Base-by-base conservation (phyloP, 2,113 vertebrate genomes). In the Alethe diademata region DNA sequence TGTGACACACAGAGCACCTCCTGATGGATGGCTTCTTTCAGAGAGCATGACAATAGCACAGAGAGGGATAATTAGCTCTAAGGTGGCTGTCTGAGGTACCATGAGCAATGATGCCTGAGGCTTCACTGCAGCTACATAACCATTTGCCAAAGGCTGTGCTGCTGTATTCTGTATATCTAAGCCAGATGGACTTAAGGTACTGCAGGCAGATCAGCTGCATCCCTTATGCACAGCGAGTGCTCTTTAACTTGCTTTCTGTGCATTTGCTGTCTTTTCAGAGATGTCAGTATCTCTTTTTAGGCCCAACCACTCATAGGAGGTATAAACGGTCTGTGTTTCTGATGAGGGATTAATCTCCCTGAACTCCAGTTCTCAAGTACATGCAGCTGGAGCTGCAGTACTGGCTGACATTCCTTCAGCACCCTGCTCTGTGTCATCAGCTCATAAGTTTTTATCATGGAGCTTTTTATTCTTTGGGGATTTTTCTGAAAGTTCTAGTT, bases 21-120 rank as follows among this genome's bases (percentile, higher is more conserved):
- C 60, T 92, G 91, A 93, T 51, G 56, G 83, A 94, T 80, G 38
- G 23, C 29, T 88, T 70, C 75, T 86, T 58, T 80, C 88, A 93
- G 47, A 12, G 29, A 40, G 51, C 9, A 5, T 58, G 86, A 62
- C 82, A 56, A 16, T 2, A 62, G 67, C 71, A 66, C 50, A 70
- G 42, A 73, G 47, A 88, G 36, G 18, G 70, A 61, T 66, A 93
- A 92, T 92, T 80, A 92, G 56, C 82, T 86, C 50, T n/a, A 42
- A 88, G 91, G 57, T 76, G 36, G 28, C 64, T 94, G 60, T 86
- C 85, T 92, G 18, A 80, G 42, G 29, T 51, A 83, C 75, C 45
- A 62, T 74, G 29, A 83, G 42, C 82, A 80, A 88, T 54, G 78
- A 78, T 83, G 67, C 50, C 67, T 66, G 58, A 66, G 72, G 71